Evolutionary conservation across 2,113 vertebrate species (phyloP).

Genomic region (Labeo catla): DNA sequence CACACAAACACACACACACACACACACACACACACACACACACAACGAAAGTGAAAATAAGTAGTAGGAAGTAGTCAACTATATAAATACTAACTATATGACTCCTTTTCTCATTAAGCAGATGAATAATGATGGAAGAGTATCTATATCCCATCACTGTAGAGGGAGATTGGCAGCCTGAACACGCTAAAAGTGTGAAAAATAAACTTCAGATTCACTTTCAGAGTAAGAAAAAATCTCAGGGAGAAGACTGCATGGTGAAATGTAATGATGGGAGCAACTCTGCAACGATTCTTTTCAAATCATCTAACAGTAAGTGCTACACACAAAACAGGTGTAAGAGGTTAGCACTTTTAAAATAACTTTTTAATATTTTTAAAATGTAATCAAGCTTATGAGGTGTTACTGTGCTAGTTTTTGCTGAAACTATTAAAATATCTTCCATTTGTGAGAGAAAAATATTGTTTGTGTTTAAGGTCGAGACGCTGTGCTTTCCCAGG

Average conservation of each 20-base stretch:
- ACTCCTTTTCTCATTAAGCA: neutral
- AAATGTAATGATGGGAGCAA: neutral
- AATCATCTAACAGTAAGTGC: conserved; percentile 66
- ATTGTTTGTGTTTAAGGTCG: too few relatives aligned
- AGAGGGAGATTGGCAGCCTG: conserved; percentile 57
- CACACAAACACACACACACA: neutral
- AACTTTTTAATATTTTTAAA: too few relatives aligned
- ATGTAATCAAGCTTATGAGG: too few relatives aligned
- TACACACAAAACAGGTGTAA: too few relatives aligned
- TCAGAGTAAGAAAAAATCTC: too few relatives aligned
- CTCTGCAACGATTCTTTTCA: conserved; percentile 74
- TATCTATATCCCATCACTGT: conserved; percentile 55
- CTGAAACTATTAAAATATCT: too few relatives aligned
- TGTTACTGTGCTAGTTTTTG: too few relatives aligned
- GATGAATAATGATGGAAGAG: conserved; percentile 55
- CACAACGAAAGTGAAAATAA: conserved; percentile 65
- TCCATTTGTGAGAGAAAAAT: too few relatives aligned
- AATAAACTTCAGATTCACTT: too few relatives aligned
- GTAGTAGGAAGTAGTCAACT: neutral
- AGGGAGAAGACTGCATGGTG: conserved; percentile 75
- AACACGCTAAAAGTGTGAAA: conserved; percentile 42
- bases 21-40: neutral
- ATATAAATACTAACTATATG: neutral
- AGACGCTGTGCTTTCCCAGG: too few relatives aligned
- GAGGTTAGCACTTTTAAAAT: too few relatives aligned